These are phyloP conservation scores for Rhinoderma darwinii DNA, from an alignment of 2,113 vertebrate genomes.

Conservation along the genomic window DNA sequence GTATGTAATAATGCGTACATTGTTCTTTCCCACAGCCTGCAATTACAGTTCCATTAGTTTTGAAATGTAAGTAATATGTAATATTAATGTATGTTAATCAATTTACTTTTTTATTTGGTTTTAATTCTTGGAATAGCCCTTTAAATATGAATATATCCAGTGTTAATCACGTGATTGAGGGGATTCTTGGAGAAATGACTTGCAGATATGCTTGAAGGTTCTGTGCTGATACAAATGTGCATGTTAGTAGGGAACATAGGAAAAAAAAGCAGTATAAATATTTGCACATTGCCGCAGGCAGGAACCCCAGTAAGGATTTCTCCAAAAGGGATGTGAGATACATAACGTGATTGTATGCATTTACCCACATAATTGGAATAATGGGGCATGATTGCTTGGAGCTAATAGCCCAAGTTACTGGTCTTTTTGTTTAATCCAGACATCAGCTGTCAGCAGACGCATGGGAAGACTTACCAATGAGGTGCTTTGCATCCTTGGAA, in stretches of 20 bases:
- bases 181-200: not conserved
- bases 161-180: not conserved
- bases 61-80: no score
- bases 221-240: constrained; percentile 90
- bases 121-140: not conserved
- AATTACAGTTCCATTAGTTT: no score
- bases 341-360: constrained; percentile 99
- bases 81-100: no score
- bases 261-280: constrained; percentile 87
- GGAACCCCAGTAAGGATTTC: constrained; percentile 89
- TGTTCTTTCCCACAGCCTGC: no score
- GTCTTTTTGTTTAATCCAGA: constrained; percentile 98
- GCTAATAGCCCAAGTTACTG: constrained; percentile 99
- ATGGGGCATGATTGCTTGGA: constrained; percentile 99
- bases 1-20: no score
- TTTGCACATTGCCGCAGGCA: constrained; percentile 94
- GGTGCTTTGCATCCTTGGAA: constrained; percentile 94
- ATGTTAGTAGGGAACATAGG: constrained; percentile 76
- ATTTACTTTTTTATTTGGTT: not conserved
- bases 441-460: constrained; percentile 97
- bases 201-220: constrained; percentile 54
- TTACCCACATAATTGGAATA: constrained; percentile 99
- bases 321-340: constrained; percentile 92
- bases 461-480: constrained; percentile 93
- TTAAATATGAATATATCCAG: no score